Percentiles rank a stretch among this genome's conserved stretches.
Evolutionary conservation across 2,888 invertebrate species (phyloP).

Genomic region (Drosophila aldrichi): DNA sequence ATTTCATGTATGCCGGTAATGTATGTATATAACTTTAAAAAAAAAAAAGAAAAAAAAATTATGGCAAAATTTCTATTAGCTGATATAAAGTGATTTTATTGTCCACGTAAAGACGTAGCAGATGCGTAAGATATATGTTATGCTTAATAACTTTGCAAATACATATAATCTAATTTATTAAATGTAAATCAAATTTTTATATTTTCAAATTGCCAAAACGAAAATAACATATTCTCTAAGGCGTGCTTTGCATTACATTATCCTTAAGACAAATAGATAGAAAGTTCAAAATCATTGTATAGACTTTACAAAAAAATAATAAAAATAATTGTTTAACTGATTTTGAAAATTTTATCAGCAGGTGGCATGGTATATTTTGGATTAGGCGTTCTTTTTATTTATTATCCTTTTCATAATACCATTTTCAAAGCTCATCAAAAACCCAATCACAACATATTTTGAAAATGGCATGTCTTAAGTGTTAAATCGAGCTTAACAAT

Average conservation of each 20-base stretch:
- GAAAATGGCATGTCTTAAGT: too few relatives aligned
- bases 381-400: too few relatives aligned
- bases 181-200: not conserved
- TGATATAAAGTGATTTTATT: constrained; percentile 28
- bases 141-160: not conserved
- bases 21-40: constrained; percentile 50
- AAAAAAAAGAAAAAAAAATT: constrained; percentile 34
- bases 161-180: not conserved
- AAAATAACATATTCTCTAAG: constrained; percentile 4
- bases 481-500: too few relatives aligned
- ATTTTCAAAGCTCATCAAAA: too few relatives aligned
- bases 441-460: too few relatives aligned
- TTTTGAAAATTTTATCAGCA: not conserved
- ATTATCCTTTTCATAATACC: too few relatives aligned
- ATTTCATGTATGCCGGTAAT: constrained; percentile 52
- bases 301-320: constrained; percentile 1
- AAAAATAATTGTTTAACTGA: constrained; percentile 1
- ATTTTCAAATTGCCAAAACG: not conserved
- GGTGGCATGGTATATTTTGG: not conserved
- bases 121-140: not conserved
- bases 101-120: not conserved
- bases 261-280: constrained; percentile 5
- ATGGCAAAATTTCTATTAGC: constrained; percentile 71
- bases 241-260: not conserved
- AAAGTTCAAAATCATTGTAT: constrained; percentile 4